Percentiles rank a stretch among this genome's conserved stretches.
Evolutionary conservation across 2,113 vertebrate genomes (phyloP).

Genomic region (Hemicordylus capensis): DNA sequence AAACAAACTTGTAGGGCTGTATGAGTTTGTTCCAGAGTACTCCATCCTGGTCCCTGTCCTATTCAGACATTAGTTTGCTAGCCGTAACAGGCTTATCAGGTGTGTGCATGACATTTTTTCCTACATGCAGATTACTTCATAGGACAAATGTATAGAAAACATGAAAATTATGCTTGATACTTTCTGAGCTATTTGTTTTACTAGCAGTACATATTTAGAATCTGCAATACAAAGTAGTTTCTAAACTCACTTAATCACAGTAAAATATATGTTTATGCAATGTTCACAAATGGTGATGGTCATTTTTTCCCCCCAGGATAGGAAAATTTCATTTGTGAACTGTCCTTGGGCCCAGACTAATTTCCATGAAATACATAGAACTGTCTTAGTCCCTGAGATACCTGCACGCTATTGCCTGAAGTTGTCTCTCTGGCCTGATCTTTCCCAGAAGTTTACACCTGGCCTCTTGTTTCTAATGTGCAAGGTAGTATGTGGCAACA

Average conservation of each 20-base stretch:
- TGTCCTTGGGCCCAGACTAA: not conserved
- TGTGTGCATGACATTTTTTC: not conserved
- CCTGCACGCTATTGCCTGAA: not conserved
- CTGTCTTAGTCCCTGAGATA: not conserved
- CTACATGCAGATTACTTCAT: not conserved
- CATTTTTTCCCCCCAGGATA: not conserved
- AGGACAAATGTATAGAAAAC: not conserved
- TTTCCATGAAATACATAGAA: not conserved
- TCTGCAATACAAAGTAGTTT: not conserved
- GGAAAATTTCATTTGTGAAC: not conserved
- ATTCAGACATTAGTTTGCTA: not conserved
- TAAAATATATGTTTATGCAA: not conserved
- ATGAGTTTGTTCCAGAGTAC: too few species aligned
- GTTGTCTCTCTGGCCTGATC: not conserved
- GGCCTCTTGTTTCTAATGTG: not conserved
- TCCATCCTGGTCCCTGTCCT: not conserved
- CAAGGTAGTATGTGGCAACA: not conserved
- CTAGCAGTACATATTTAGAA: not conserved
- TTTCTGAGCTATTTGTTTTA: not conserved
- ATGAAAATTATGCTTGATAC: not conserved
- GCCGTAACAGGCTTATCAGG: not conserved
- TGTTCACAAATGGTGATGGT: not conserved
- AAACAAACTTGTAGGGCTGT: too few species aligned
- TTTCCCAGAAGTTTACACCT: not conserved
- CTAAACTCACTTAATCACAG: not conserved